phyloP scores from a whole-genome alignment of 2,797 vertebrate genomes.

The Chromis chromis region DNA sequence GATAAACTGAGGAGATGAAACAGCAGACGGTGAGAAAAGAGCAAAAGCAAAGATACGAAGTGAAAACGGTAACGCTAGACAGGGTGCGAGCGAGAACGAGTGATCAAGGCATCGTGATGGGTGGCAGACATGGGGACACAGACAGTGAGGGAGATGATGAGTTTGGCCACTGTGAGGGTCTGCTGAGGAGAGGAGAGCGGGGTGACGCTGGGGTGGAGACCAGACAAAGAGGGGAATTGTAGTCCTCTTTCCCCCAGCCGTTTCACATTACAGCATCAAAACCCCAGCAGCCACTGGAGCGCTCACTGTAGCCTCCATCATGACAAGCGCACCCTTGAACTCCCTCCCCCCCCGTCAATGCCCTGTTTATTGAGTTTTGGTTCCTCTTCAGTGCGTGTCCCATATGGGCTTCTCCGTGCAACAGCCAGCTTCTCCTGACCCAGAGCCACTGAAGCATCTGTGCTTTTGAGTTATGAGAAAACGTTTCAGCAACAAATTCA shows the following conservation, averaged over 20 bases:
- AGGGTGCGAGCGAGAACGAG: constrained; percentile 40
- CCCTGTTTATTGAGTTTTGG: constrained; percentile 83
- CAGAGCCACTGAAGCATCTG: constrained; percentile 58
- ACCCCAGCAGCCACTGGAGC: constrained; percentile 81
- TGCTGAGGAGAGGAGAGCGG: constrained; percentile 63
- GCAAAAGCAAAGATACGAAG: constrained; percentile 44
- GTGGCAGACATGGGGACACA: constrained; percentile 69
- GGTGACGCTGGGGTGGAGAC: constrained; percentile 57
- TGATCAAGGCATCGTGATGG: constrained; percentile 68
- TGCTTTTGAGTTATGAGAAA: constrained; percentile 63
- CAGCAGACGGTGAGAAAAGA: constrained; percentile 48
- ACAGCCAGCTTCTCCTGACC: constrained; percentile 61
- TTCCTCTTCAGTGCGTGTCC: constrained; percentile 80
- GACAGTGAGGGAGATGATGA: constrained; percentile 69
- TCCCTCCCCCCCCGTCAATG: constrained; percentile 46
- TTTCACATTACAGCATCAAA: constrained; percentile 87
- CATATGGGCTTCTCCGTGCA: constrained; percentile 65
- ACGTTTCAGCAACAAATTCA: constrained; percentile 43
- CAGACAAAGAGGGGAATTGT: constrained; percentile 82
- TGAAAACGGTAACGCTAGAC: constrained; percentile 55
- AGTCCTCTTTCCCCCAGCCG: constrained; percentile 72
- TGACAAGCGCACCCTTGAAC: constrained; percentile 82
- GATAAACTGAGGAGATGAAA: constrained; percentile 39
- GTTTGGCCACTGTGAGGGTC: constrained; percentile 66
- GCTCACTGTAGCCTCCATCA: constrained; percentile 82